These are phyloP conservation scores for Cheilosia impressa DNA, from an alignment of 2,888 invertebrate species.

Conservation along the genomic window DNA sequence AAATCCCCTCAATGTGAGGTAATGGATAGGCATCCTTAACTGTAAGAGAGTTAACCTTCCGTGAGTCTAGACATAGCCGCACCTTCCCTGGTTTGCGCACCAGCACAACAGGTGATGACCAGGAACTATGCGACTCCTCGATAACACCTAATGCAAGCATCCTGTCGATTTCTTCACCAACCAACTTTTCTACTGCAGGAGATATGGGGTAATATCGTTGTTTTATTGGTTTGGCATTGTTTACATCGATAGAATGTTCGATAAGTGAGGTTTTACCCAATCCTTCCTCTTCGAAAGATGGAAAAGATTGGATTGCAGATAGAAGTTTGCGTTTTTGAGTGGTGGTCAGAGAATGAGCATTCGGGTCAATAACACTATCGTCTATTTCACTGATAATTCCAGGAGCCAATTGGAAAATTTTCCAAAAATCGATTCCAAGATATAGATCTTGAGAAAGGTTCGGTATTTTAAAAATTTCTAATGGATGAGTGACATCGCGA, in stretches of 20 bases:
- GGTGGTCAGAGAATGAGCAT: background rate
- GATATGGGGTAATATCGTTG: background rate
- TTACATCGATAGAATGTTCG: too few species aligned
- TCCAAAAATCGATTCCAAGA: too few species aligned
- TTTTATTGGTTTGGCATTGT: background rate
- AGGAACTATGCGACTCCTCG: background rate
- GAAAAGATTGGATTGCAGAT: background rate
- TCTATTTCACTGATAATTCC: too few species aligned
- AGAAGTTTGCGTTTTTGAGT: background rate
- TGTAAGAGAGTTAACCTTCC: background rate
- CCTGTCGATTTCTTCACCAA: too few species aligned
- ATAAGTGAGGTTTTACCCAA: background rate
- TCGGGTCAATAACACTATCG: background rate
- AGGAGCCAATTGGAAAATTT: too few species aligned
- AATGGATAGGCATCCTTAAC: background rate
- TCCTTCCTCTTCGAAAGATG: background rate
- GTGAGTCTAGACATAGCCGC: background rate
- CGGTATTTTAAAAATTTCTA: too few species aligned
- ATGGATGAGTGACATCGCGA: too few species aligned
- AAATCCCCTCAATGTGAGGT: too few species aligned
- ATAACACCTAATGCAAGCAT: background rate
- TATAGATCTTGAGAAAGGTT: too few species aligned
- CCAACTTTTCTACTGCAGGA: background rate
- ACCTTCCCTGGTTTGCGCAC: too few species aligned
- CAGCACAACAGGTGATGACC: background rate